A percentile compares a stretch with the other conserved stretches of the same genome.
These are phyloP conservation scores for Xenus cinereus DNA, from an alignment of 2,113 vertebrate species.

Conservation along the genomic window DNA sequence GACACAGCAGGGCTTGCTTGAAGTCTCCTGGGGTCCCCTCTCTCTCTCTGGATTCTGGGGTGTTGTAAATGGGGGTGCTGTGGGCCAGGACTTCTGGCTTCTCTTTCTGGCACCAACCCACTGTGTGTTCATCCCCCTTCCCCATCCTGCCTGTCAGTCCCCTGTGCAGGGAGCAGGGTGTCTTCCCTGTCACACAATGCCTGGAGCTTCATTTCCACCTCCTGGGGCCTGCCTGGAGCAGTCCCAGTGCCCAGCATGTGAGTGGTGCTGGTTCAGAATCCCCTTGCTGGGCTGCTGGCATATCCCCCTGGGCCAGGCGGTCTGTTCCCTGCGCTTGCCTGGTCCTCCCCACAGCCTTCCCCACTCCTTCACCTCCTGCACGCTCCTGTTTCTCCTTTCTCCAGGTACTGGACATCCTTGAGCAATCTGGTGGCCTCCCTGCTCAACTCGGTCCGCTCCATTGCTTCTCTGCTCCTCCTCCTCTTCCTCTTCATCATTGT, in stretches of 20 bases:
- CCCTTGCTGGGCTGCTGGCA: background rate
- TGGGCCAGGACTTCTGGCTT: background rate
- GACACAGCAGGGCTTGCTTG: background rate
- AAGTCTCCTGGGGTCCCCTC: background rate
- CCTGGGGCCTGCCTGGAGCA: background rate
- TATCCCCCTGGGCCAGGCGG: background rate
- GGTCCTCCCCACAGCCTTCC: background rate
- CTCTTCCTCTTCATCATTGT: conserved; percentile 97
- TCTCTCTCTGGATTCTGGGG: background rate
- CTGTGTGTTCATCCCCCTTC: background rate
- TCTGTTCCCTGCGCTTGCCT: background rate
- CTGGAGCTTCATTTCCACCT: background rate
- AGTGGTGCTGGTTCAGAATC: background rate
- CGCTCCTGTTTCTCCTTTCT: background rate
- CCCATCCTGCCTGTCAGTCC: background rate
- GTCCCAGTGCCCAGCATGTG: background rate
- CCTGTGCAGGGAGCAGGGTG: background rate
- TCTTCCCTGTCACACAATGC: background rate
- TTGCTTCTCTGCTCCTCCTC: conserved; percentile 92
- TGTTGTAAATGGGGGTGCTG: background rate
- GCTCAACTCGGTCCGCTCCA: conserved; percentile 95
- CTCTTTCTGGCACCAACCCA: background rate
- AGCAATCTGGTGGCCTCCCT: conserved; percentile 94
- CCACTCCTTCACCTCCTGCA: background rate
- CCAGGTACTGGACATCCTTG: conserved; percentile 92